phyloP scores from a whole-genome alignment of 1,140 invertebrate genomes.

The Ceratitis capitata region DNA sequence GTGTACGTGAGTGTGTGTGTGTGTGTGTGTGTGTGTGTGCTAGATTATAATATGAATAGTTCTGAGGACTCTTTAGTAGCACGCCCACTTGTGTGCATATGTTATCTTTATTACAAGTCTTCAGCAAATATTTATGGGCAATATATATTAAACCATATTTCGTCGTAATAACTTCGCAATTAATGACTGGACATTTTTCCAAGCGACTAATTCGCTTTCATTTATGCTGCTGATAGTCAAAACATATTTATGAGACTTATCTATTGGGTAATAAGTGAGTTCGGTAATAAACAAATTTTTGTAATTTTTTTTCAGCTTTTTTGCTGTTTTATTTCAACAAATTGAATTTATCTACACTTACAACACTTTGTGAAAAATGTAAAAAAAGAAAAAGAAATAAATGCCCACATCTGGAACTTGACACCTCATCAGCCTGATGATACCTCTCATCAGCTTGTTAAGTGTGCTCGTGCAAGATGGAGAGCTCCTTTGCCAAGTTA shows the following conservation, averaged over 20 bases:
- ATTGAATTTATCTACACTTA: too few relatives aligned
- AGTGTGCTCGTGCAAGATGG: background rate
- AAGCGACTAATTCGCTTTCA: background rate
- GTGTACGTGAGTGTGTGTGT: too few relatives aligned
- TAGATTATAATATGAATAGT: too few relatives aligned
- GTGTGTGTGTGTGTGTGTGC: too few relatives aligned
- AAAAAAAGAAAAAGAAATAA: too few relatives aligned
- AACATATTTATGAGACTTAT: background rate
- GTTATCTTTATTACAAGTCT: background rate
- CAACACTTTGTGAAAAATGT: too few relatives aligned
- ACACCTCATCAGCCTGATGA: conserved; percentile 21
- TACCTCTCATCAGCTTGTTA: background rate
- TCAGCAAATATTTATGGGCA: background rate
- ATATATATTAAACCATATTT: background rate
- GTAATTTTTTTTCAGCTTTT: background rate
- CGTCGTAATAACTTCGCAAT: background rate
- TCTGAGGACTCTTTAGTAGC: too few relatives aligned
- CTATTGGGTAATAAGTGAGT: too few relatives aligned
- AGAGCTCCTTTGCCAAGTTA: background rate
- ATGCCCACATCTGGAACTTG: background rate
- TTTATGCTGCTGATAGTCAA: background rate
- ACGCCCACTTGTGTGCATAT: background rate
- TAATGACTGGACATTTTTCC: background rate
- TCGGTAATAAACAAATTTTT: too few relatives aligned
- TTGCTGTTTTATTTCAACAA: background rate